Evolutionary conservation across 2,888 invertebrate genomes (phyloP), one percentile per base, ranked within the genome.

Genomic region (Thereva nobilitata): DNA sequence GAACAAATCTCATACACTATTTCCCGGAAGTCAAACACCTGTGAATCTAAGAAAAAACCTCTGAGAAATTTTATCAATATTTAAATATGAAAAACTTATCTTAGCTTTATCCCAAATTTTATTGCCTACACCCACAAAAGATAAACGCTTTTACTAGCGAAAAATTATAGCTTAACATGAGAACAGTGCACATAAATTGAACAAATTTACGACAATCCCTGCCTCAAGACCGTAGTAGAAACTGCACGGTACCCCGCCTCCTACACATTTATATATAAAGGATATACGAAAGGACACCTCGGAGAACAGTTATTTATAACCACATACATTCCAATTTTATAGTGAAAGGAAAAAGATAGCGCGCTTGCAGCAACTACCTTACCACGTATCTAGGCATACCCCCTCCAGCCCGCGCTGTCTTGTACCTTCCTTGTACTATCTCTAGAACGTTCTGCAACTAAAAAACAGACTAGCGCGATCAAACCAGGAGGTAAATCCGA

Each of bases 181-280:
- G 54, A 64, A 44, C 54, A 12, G n/a, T 54, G 54, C 64, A 64
- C 64, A 54, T 64, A 64, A 64, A 54, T 64, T 44, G 64, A 54
- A 64, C 64, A 64, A 64, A 64, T 64, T 64, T 45, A 45, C 12
- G n/a, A 45, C 45, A n/a, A 45, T 64, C 53, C 45, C 54, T 61
- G 61, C 61, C 8, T 44, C 7, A 7, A 12, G 34, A 12, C 47
- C 47, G 9, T 12, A 49, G 12, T n/a, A 8, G 49, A 34, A 49
- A 34, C 12, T 49, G 34, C 50, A 34, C 9, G 50, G 34, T 35
- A n/a, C 3, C 50, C 34, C 50, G 34, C 42, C n/a, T 42, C 7
- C 42, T n/a, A 42, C 7, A 9, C n/a, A n/a, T 42, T 9, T 42
- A 6, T 6, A 10, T 12, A 10, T 7, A 40, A 6, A n/a, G 10